These are phyloP conservation scores for Coendou prehensilis DNA, from an alignment of 2,797 vertebrate species.

Conservation along the genomic window DNA sequence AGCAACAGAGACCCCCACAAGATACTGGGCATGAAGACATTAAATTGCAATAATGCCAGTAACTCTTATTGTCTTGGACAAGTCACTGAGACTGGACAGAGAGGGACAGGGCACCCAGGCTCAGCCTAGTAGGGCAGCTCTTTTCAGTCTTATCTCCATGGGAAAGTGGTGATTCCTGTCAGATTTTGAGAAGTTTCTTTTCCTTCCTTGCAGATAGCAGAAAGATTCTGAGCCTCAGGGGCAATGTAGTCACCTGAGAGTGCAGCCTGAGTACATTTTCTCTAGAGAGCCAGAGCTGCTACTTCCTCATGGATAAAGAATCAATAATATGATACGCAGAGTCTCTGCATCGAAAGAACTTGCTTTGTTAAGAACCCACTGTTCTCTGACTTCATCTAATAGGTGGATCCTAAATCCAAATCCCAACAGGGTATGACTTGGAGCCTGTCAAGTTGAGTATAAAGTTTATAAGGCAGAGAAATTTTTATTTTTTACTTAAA, in stretches of 20 bases:
- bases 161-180: neutral
- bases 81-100: neutral
- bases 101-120: too few species aligned
- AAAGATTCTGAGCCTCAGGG: neutral
- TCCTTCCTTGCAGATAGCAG: neutral
- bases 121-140: neutral
- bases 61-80: neutral
- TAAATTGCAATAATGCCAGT: neutral
- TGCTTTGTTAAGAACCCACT: neutral
- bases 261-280: neutral
- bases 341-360: neutral
- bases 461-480: slow-evolving; percentile 9
- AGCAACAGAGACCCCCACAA: neutral
- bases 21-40: neutral
- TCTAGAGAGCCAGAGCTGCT: neutral
- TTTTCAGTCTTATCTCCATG: neutral
- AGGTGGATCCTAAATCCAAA: neutral
- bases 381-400: neutral
- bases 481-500: neutral
- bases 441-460: neutral
- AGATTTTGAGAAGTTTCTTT: neutral
- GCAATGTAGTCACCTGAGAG: neutral
- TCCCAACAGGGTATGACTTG: neutral
- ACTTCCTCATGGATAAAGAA: neutral
- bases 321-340: neutral